Percentiles rank a stretch among this genome's conserved stretches.
phyloP scores from a whole-genome alignment of 2,797 vertebrate genomes.

The Acipenser ruthenus region DNA sequence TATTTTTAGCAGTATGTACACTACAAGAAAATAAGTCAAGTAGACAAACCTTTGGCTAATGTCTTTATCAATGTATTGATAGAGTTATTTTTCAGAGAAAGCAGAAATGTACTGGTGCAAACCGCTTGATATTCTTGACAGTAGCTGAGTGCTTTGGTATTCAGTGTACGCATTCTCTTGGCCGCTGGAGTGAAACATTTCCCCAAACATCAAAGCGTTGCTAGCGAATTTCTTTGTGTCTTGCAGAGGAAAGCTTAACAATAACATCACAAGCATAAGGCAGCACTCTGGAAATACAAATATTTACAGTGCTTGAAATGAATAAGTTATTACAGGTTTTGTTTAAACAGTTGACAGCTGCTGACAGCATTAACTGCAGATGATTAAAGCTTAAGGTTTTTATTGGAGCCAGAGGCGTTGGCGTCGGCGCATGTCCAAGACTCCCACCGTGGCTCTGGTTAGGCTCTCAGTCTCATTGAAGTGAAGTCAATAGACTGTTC shows the following conservation, averaged over 20 bases:
- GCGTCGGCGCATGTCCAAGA: not conserved
- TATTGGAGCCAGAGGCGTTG: not conserved
- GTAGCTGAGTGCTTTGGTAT: not conserved
- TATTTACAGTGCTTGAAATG: not conserved
- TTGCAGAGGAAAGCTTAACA: not conserved
- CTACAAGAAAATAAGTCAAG: too few species aligned
- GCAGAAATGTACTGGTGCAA: too few species aligned
- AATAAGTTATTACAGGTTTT: conserved; percentile 3
- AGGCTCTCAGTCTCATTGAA: not conserved
- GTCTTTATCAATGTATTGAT: too few species aligned
- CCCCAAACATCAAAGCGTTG: not conserved
- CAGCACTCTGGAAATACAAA: not conserved
- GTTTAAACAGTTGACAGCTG: not conserved
- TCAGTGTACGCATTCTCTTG: not conserved
- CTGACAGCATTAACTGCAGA: not conserved
- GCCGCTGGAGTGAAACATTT: not conserved
- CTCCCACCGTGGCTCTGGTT: not conserved
- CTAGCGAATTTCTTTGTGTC: not conserved
- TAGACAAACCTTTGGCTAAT: too few species aligned
- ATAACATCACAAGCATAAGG: not conserved
- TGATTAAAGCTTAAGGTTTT: not conserved
- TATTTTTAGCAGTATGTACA: too few species aligned
- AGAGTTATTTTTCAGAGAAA: too few species aligned
- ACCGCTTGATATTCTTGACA: too few species aligned
- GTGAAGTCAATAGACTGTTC: not conserved